Conservation (phyloP, 1,140 invertebrate genomes). For the Heliconius hewitsoni region DNA sequence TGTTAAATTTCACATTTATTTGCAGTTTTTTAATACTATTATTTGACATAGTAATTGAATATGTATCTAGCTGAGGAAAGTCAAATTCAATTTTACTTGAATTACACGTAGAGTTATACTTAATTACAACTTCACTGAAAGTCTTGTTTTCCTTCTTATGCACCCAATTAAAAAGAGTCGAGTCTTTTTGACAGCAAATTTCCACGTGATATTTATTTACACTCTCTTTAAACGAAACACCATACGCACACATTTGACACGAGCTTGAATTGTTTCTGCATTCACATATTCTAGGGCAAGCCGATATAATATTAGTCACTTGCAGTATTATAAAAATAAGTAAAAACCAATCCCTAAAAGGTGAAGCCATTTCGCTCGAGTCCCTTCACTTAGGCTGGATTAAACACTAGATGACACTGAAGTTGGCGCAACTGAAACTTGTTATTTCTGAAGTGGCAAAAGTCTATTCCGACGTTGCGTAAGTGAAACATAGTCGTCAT, state of each 20-base stretch:
- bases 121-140: constrained; percentile 52
- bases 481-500: constrained; percentile 55
- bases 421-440: constrained; percentile 50
- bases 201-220: constrained; percentile 47
- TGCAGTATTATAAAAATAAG: constrained; percentile 63
- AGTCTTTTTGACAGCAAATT: constrained; percentile 57
- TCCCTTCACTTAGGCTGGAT: constrained; percentile 62
- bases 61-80: constrained; percentile 59
- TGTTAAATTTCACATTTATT: constrained; percentile 56
- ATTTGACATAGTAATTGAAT: constrained; percentile 64
- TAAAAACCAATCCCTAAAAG: constrained; percentile 63
- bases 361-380: constrained; percentile 62
- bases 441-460: constrained; percentile 46
- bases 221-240: constrained; percentile 63
- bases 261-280: constrained; percentile 49
- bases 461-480: constrained; percentile 41
- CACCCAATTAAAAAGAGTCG: constrained; percentile 39
- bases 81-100: constrained; percentile 57
- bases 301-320: constrained; percentile 55
- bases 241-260: constrained; percentile 63
- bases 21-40: constrained; percentile 65
- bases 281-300: constrained; percentile 55
- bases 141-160: constrained; percentile 60
- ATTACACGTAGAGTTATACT: constrained; percentile 59
- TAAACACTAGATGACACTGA: constrained; percentile 60